Conservation (phyloP, 2,113 vertebrate genomes). For the Pollimyrus isidori region DNA sequence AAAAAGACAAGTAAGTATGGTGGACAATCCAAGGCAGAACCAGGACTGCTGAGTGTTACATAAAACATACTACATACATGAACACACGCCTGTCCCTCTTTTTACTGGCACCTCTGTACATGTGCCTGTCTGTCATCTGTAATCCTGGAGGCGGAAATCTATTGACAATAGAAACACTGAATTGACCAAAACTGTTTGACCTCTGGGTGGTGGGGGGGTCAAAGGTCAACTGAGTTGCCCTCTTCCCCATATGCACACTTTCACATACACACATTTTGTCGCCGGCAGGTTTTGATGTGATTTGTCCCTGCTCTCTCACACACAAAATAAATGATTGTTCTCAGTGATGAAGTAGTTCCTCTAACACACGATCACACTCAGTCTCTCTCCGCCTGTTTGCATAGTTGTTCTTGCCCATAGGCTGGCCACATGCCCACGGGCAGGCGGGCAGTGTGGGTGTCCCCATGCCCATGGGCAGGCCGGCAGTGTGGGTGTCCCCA, state of each 20-base stretch:
- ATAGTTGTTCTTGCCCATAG: not conserved
- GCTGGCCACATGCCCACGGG: not conserved
- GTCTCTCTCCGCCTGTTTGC: not conserved
- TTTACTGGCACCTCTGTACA: not conserved
- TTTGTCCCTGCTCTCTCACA: not conserved
- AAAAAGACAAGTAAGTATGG: not conserved
- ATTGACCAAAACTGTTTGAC: constrained; percentile 21
- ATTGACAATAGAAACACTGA: constrained; percentile 9
- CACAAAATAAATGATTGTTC: constrained; percentile 5
- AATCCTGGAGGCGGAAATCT: constrained; percentile 1
- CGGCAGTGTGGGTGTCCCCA: not conserved
- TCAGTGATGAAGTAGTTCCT: constrained; percentile 5
- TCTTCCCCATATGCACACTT: constrained; percentile 12
- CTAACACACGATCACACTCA: not conserved
- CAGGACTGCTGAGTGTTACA: not conserved
- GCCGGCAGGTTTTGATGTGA: not conserved
- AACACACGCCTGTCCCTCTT: not conserved
- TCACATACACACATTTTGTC: not conserved
- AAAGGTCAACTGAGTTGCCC: constrained; percentile 33
- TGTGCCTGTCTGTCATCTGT: not conserved
- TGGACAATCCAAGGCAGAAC: not conserved
- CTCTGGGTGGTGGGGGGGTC: constrained; percentile 21
- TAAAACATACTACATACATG: not conserved
- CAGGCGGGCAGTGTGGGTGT: not conserved
- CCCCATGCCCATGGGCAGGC: not conserved